Percentiles rank a stretch among this genome's conserved stretches.
These are phyloP conservation scores for Scolopax rusticola DNA, from an alignment of 2,797 vertebrate species.

Conservation along the genomic window DNA sequence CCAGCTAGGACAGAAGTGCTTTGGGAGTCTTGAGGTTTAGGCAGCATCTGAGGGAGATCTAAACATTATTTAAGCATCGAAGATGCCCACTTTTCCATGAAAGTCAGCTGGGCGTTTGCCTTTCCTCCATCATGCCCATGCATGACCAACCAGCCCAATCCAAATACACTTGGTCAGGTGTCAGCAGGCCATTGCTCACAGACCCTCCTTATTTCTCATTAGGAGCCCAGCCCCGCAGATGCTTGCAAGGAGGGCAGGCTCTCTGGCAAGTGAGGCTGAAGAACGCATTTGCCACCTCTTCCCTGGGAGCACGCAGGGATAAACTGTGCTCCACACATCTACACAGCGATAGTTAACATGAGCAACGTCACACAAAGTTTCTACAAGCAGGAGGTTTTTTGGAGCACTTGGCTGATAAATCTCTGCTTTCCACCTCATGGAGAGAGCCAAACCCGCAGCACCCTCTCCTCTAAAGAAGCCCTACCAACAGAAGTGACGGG, in stretches of 20 bases:
- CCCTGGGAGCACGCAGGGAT: background rate
- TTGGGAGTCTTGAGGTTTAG: background rate
- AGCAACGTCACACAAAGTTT: background rate
- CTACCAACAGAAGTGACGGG: fast-evolving
- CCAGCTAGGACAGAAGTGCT: background rate
- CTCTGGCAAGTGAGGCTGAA: background rate
- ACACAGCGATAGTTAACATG: fast-evolving
- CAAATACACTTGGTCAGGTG: background rate
- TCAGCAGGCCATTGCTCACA: background rate
- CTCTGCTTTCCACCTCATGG: background rate
- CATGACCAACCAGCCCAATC: background rate
- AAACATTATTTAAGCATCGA: background rate
- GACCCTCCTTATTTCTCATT: too few species aligned
- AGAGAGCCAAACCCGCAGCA: background rate
- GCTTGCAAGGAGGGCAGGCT: background rate
- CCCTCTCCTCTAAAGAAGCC: background rate
- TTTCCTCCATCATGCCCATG: background rate
- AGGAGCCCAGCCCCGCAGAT: background rate
- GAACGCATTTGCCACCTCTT: background rate
- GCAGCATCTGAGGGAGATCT: background rate
- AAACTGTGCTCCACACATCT: fast-evolving
- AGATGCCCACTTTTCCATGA: background rate
- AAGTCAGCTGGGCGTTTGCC: background rate
- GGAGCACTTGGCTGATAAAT: fast-evolving
- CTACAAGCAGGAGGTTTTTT: background rate